phyloP scores from a whole-genome alignment of 1,140 invertebrate species.

The Dinothrombium tinctorium region DNA sequence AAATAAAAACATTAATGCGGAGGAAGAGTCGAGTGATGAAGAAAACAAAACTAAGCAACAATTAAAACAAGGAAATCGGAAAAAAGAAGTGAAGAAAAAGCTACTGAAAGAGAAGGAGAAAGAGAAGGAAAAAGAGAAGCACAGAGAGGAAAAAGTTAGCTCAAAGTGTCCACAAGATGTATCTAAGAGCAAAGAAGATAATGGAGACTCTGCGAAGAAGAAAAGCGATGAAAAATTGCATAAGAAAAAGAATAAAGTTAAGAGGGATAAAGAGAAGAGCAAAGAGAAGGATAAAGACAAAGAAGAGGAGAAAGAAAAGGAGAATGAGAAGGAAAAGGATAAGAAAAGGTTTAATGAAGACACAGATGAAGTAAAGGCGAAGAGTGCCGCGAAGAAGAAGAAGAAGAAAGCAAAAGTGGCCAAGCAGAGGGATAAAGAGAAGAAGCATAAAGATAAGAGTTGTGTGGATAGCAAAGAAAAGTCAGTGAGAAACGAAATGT shows the following conservation, averaged over 20 bases:
- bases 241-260: too few species aligned
- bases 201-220: too few species aligned
- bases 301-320: too few species aligned
- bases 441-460: conserved; percentile 3
- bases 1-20: background rate
- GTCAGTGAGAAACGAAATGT: too few species aligned
- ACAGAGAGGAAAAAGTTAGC: conserved; percentile 13
- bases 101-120: conserved; percentile 20
- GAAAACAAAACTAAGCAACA: conserved; percentile 4
- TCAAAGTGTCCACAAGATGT: background rate
- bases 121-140: conserved; percentile 31
- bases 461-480: too few species aligned
- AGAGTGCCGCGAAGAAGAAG: background rate
- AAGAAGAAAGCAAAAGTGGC: background rate
- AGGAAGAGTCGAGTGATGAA: conserved; percentile 7
- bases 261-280: too few species aligned
- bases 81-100: too few species aligned
- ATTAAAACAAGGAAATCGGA: conserved; percentile 9
- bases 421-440: background rate
- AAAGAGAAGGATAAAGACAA: too few species aligned
- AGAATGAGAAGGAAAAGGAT: too few species aligned
- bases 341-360: too few species aligned
- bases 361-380: too few species aligned
- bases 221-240: too few species aligned
- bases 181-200: background rate